Percentiles rank a stretch among this genome's conserved stretches.
These are phyloP conservation scores for Grapholita molesta DNA, from an alignment of 1,140 invertebrate genomes.

Conservation along the genomic window DNA sequence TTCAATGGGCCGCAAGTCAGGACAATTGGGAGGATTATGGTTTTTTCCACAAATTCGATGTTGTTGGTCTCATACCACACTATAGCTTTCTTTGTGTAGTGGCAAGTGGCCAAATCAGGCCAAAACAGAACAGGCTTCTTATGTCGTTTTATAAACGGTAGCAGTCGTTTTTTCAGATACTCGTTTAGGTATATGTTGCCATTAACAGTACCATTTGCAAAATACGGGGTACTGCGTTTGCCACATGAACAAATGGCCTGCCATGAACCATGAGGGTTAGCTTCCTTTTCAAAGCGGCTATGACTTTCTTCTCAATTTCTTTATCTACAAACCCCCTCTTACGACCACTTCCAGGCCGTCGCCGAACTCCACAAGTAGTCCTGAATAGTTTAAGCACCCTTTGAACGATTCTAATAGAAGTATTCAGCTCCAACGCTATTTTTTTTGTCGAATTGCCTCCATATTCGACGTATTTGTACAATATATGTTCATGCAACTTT, in stretches of 20 bases:
- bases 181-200: too few species aligned
- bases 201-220: too few species aligned
- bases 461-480: neutral
- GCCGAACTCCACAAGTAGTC: neutral
- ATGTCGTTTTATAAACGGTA: too few species aligned
- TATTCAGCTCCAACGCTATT: neutral
- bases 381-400: neutral
- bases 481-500: too few species aligned
- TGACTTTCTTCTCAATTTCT: neutral
- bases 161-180: too few species aligned
- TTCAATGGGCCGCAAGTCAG: conserved; percentile 9
- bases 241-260: too few species aligned
- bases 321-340: neutral
- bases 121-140: too few species aligned
- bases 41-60: conserved; percentile 46
- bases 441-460: neutral
- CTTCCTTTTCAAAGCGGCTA: neutral
- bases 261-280: too few species aligned
- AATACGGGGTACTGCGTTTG: too few species aligned
- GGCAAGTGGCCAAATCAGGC: too few species aligned
- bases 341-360: neutral
- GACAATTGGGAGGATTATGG: conserved; percentile 43
- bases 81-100: neutral
- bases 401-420: neutral
- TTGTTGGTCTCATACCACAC: conserved; percentile 50